Base-by-base conservation (phyloP, 2,888 invertebrate species). In the Achlya flavicornis region DNA sequence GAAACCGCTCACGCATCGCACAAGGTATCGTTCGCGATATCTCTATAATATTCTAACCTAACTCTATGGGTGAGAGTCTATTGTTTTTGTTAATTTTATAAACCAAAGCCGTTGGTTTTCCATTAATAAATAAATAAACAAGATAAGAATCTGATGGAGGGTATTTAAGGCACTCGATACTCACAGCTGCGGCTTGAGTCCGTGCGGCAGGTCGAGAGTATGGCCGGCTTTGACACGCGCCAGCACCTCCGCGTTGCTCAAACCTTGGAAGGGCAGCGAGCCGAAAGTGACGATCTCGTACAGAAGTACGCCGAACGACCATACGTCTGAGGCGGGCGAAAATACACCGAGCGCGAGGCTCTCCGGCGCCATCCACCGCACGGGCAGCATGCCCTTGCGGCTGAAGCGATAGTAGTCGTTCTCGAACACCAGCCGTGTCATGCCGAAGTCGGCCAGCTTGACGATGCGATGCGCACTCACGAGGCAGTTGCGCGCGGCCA, bases 331-430 rank as follows among this genome's bases (percentile, higher is more conserved):
- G 48, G 96, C 96, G 26, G 97, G 95, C 0, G 97, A 97, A 87
- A 98, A 98, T 63, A 97, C 94, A 12, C 98, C 98, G 33, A 97
- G 93, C 4, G 95, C 96, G 16, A 98, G 91, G 74, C 97, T 97
- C 90, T 98, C 98, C 0, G 98, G 98, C 0, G 98, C 96, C 98
- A 98, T 98, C 98, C 98, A 98, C 68, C 98, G 94, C 10, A 98
- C 97, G 0, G 98, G 98, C 72, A 98, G 89, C 96, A 97, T 96
- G 83, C 97, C 97, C 91, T 97, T 97, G 69, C 98, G 95, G 81
- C 96, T 97, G 85, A 98, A 98, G 71, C 96, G 96, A 89, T 98
- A 98, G 87, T 98, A 98, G 86, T 98, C 98, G 71, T 96, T 97
- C 78, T 98, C 98, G 85, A 96, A 97, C 86, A 97, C 97, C 0